Evolutionary conservation across 1,140 invertebrate species (phyloP).

Genomic region (Ips nitidus): DNA sequence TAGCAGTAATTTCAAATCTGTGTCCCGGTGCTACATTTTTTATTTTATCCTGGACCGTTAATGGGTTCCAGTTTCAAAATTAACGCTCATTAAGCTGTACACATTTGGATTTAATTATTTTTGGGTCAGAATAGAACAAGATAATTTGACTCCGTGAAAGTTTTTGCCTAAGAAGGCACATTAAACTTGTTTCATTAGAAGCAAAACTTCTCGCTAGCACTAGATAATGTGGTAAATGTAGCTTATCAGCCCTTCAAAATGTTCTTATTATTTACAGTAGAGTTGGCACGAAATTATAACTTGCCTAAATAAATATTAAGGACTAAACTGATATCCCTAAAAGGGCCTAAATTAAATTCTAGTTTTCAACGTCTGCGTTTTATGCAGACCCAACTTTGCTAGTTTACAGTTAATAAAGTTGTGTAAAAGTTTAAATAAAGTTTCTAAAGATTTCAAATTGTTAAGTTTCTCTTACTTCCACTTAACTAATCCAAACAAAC

Average conservation of each 20-base stretch:
- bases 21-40: too few species aligned
- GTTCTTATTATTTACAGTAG: slow-evolving; percentile 13
- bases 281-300: slow-evolving; percentile 14
- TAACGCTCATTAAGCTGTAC: too few species aligned
- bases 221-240: too few species aligned
- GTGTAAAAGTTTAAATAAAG: slow-evolving; percentile 10
- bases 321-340: slow-evolving; percentile 7
- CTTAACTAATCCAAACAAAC: slow-evolving; percentile 23
- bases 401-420: slow-evolving; percentile 24
- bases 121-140: too few species aligned
- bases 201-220: too few species aligned
- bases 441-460: slow-evolving; percentile 20
- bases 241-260: neutral
- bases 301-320: slow-evolving; percentile 10
- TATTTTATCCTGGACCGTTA: too few species aligned
- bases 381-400: slow-evolving; percentile 11
- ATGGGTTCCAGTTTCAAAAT: too few species aligned
- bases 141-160: too few species aligned
- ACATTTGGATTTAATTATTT: too few species aligned
- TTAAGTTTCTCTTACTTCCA: slow-evolving; percentile 23
- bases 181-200: too few species aligned
- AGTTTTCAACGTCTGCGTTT: slow-evolving; percentile 15
- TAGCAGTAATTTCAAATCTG: too few species aligned
- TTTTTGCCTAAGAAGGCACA: too few species aligned
- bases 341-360: slow-evolving; percentile 8